Evolutionary conservation across 2,888 invertebrate species (phyloP).

Genomic region (Strigamia maritima): DNA sequence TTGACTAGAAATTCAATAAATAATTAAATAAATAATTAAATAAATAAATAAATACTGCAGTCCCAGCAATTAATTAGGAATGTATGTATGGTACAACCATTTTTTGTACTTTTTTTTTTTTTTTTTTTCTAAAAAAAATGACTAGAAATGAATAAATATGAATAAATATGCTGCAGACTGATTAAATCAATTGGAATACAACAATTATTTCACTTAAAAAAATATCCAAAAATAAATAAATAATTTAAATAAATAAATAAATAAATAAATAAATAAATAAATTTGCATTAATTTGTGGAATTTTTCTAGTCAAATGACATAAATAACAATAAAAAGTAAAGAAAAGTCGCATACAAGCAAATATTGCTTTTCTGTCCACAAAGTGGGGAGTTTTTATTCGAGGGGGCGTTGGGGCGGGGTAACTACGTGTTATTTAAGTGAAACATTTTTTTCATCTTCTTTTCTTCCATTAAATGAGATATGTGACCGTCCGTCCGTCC

Average conservation of each 20-base stretch:
- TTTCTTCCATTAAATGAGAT: not conserved
- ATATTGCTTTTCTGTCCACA: slow-evolving; percentile 31
- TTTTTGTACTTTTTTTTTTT: no score
- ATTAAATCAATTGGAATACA: not conserved
- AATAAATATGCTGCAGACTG: not conserved
- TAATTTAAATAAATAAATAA: not conserved
- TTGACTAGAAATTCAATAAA: not conserved
- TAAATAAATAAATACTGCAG: not conserved
- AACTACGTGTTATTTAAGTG: no score
- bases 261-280: not conserved
- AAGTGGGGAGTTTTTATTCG: not conserved
- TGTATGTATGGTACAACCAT: no score
- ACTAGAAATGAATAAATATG: no score
- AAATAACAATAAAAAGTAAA: not conserved
- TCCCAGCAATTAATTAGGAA: not conserved
- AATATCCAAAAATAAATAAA: not conserved
- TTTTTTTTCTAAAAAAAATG: not conserved
- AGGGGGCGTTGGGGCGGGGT: not conserved
- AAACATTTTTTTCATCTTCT: not conserved
- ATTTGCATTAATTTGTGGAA: no score
- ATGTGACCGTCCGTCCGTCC: not conserved
- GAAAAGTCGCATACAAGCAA: not conserved
- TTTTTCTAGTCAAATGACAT: not conserved
- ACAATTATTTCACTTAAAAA: not conserved
- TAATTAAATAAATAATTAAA: slow-evolving; percentile 7